A percentile compares a stretch with the other conserved stretches of the same genome.
phyloP scores from a whole-genome alignment of 1,140 invertebrate genomes.

The Scaptodrosophila lebanonensis region DNA sequence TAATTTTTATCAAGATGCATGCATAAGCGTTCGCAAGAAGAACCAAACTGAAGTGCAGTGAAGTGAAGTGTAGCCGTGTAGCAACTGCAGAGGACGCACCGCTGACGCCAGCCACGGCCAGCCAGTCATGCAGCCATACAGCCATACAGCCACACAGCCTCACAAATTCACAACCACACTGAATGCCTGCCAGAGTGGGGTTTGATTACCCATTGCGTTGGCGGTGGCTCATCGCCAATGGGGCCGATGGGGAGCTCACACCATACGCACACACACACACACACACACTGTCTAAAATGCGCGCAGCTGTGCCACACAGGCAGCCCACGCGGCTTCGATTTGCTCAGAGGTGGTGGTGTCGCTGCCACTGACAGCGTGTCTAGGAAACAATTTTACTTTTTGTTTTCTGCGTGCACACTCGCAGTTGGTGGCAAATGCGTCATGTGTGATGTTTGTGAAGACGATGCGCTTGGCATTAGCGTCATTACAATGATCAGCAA shows the following conservation, averaged over 20 bases:
- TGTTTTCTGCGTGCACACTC: constrained; percentile 12
- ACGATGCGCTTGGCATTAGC: constrained; percentile 22
- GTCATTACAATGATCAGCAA: no score
- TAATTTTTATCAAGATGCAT: constrained; percentile 34
- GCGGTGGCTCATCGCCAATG: no score
- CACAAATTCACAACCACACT: neutral
- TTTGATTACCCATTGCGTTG: constrained; percentile 12
- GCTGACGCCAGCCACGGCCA: no score
- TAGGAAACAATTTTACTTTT: constrained; percentile 26
- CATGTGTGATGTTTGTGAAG: constrained; percentile 23
- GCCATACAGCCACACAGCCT: neutral
- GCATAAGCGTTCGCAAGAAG: constrained; percentile 17
- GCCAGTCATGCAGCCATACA: no score
- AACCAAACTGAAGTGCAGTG: no score
- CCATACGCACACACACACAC: neutral
- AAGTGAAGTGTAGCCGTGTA: constrained; percentile 10
- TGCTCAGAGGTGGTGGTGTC: neutral
- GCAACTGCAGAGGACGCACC: constrained; percentile 8
- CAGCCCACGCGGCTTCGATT: constrained; percentile 21
- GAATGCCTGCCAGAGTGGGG: constrained; percentile 2
- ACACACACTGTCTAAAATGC: neutral
- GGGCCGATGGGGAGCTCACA: constrained; percentile 1
- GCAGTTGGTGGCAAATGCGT: constrained; percentile 50
- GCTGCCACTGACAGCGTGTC: constrained; percentile 34
- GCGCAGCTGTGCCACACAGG: constrained; percentile 24